These are phyloP conservation scores for Telmatherina bonti DNA, from an alignment of 2,797 vertebrate species.

Conservation along the genomic window DNA sequence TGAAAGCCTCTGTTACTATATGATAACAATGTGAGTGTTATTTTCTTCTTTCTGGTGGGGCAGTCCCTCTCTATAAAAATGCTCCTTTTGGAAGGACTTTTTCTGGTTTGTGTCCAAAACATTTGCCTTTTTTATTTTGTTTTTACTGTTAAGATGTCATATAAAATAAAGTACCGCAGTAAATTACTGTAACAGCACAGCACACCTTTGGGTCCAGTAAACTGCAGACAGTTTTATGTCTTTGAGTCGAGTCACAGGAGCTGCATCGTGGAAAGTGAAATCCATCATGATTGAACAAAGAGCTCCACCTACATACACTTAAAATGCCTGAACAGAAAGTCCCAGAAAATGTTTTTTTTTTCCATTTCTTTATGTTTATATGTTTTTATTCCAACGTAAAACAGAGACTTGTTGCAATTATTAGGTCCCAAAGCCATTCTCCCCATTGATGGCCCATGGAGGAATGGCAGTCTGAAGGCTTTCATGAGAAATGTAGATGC, in stretches of 20 bases:
- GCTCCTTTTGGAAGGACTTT: slow-evolving; percentile 38
- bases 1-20: slow-evolving; percentile 28
- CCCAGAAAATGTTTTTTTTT: slow-evolving; percentile 12
- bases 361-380: not conserved
- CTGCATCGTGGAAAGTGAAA: slow-evolving; percentile 7
- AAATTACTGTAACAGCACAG: slow-evolving; percentile 33
- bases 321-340: slow-evolving; percentile 21
- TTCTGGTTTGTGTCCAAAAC: slow-evolving; percentile 13
- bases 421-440: slow-evolving; percentile 74
- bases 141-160: slow-evolving; percentile 26
- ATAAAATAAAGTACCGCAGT: slow-evolving; percentile 31
- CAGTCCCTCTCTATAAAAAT: slow-evolving; percentile 36
- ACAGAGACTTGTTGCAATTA: not conserved
- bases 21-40: slow-evolving; percentile 17
- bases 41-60: slow-evolving; percentile 31
- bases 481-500: slow-evolving; percentile 77
- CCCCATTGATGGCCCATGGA: slow-evolving; percentile 77
- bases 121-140: slow-evolving; percentile 17
- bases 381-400: not conserved
- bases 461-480: slow-evolving; percentile 72
- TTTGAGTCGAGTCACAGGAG: slow-evolving; percentile 2
- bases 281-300: slow-evolving; percentile 11
- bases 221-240: slow-evolving; percentile 23
- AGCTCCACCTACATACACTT: slow-evolving; percentile 47
- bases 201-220: slow-evolving; percentile 30